These are phyloP conservation scores for Prionace glauca DNA, from an alignment of 2,797 vertebrate genomes.

Conservation along the genomic window DNA sequence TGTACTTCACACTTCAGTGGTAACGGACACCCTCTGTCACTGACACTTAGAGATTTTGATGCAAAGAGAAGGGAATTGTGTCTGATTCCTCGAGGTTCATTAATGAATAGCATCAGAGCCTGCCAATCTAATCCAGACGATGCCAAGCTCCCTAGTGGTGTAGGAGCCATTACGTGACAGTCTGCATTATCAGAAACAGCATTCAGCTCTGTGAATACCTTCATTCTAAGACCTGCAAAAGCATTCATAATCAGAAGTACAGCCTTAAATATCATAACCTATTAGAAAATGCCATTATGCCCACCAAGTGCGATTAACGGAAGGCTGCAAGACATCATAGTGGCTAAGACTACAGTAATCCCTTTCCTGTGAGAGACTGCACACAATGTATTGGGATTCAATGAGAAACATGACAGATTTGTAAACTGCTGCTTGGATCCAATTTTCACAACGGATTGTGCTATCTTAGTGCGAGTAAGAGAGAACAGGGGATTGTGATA, in stretches of 20 bases:
- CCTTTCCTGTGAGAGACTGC: not conserved
- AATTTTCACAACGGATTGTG: constrained; percentile 19
- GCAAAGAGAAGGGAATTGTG: not conserved
- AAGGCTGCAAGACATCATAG: constrained; percentile 16
- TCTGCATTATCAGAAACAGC: not conserved
- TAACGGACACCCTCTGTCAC: not conserved
- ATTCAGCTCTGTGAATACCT: not conserved
- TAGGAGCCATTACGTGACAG: not conserved
- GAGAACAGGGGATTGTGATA: not conserved
- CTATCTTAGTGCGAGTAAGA: not conserved
- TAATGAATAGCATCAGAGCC: not conserved
- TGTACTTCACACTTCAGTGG: not conserved
- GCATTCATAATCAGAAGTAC: not conserved
- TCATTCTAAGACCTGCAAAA: not conserved
- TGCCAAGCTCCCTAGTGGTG: not conserved
- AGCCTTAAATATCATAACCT: not conserved
- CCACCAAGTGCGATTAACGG: not conserved
- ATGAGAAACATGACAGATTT: not conserved
- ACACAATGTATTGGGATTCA: constrained; percentile 6
- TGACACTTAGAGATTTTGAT: not conserved
- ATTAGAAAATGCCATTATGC: too few relatives aligned
- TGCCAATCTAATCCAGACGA: not conserved
- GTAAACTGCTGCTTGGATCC: not conserved
- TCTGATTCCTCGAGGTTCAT: not conserved
- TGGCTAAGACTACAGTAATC: not conserved